Conservation (phyloP, 2,113 vertebrate species). For the Pelodiscus sinensis region DNA sequence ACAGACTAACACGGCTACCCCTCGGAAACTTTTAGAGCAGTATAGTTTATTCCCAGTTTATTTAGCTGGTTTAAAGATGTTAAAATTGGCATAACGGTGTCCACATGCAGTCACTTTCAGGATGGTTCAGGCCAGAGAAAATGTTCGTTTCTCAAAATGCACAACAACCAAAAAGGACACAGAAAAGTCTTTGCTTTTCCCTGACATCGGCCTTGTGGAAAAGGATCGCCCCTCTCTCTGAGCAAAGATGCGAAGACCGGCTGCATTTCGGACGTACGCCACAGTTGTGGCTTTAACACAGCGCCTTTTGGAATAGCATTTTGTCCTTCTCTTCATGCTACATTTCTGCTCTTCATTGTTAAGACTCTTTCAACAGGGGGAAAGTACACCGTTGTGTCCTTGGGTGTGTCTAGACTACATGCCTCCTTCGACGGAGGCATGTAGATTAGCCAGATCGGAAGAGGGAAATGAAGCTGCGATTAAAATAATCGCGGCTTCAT, state of each 20-base stretch:
- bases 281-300: accelerated
- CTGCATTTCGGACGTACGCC: accelerated
- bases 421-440: no score
- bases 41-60: neutral
- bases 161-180: neutral
- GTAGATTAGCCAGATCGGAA: no score
- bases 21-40: neutral
- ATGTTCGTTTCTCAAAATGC: neutral
- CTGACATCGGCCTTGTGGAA: neutral
- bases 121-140: neutral
- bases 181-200: neutral
- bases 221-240: neutral
- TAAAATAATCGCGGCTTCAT: no score
- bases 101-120: neutral
- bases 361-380: neutral
- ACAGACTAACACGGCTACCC: no score
- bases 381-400: accelerated
- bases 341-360: neutral
- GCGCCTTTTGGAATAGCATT: neutral
- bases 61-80: neutral
- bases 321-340: neutral
- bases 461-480: no score
- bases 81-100: neutral
- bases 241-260: neutral
- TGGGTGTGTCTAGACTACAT: no score